Evolutionary conservation across 2,113 vertebrate genomes (phyloP), one percentile per base, ranked within the genome.

Genomic region (Capra hircus): DNA sequence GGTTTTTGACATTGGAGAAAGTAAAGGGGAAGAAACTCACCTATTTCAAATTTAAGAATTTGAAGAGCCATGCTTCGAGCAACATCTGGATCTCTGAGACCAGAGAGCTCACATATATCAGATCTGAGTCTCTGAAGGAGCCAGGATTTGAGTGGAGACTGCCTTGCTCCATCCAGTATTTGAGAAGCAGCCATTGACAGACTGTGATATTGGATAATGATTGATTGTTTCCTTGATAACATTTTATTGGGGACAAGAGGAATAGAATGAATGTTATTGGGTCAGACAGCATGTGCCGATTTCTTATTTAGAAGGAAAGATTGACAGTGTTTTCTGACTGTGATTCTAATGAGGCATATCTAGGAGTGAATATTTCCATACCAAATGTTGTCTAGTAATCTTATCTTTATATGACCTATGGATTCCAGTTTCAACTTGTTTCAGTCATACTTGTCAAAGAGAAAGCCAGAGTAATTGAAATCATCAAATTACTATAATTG

Each of bases 381-480:
- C 13, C 48, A 90, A 64, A 85, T 64, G 3, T 88, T 80, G 17
- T 1, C 15, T 64, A 96, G 82, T 77, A 8, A 3, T 93, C 87
- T 97, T 97, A 97, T 94, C 71, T 98, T 98, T 96, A 85, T 86
- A 64, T 74, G 48, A 97, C 94, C 45, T 53, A 77, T 88, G 55
- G 81, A 43, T 97, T 97, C 89, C 60, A 91, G 0, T 92, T 92
- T 93, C 71, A 95, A 11, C 50, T 97, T 89, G 84, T 96, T 30
- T 71, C 52, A 94, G 36, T 82, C 82, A 87, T 96, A 45, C 87
- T 95, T 96, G 86, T 96, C n/a, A 94, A 97, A 52, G 74, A 94
- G 87, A 98, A 97, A 95, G 30, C 33, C 59, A 40, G 16, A 74
- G 36, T 91, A 95, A 82, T 85, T 91, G 21, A 64, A 82, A 55